Evolutionary conservation across 92 coral and sea anemone species (phyloP).

Genomic region (Epizoanthus stellaris): DNA sequence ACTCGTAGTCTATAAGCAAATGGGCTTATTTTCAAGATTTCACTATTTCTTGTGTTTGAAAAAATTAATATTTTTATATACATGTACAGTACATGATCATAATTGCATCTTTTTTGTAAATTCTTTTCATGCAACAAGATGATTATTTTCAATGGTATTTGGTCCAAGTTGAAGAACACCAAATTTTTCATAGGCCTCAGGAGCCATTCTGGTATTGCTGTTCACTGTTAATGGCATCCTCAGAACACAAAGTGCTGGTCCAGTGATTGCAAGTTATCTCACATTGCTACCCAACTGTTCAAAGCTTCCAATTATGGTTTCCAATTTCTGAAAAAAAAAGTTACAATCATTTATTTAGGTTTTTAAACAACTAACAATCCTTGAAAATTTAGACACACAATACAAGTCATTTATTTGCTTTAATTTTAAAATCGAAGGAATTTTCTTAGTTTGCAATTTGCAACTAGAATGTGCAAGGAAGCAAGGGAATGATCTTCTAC

Average conservation of each 20-base stretch:
- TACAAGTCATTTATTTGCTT: too few relatives aligned
- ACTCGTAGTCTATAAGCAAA: too few relatives aligned
- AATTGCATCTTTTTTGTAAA: too few relatives aligned
- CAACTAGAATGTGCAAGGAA: too few relatives aligned
- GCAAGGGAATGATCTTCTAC: too few relatives aligned
- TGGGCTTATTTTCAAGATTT: too few relatives aligned
- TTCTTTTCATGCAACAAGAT: too few relatives aligned
- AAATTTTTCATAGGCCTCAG: neutral
- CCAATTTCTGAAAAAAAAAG: constrained; percentile 23
- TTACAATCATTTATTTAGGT: neutral
- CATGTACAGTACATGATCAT: too few relatives aligned
- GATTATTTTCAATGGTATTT: neutral
- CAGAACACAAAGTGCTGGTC: neutral
- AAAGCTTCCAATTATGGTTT: constrained; percentile 20
- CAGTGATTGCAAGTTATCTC: neutral
- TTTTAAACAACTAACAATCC: neutral
- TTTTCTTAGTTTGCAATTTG: too few relatives aligned
- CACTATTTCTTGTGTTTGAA: too few relatives aligned
- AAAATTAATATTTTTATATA: too few relatives aligned
- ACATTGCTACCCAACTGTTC: neutral
- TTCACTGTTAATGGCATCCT: neutral
- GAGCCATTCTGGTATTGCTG: neutral
- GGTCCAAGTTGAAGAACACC: neutral
- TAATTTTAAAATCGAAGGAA: too few relatives aligned
- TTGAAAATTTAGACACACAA: neutral